Percentiles rank a stretch among this genome's conserved stretches.
Conservation (phyloP, 2,113 vertebrate species). For the Mandrillus leucophaeus region DNA sequence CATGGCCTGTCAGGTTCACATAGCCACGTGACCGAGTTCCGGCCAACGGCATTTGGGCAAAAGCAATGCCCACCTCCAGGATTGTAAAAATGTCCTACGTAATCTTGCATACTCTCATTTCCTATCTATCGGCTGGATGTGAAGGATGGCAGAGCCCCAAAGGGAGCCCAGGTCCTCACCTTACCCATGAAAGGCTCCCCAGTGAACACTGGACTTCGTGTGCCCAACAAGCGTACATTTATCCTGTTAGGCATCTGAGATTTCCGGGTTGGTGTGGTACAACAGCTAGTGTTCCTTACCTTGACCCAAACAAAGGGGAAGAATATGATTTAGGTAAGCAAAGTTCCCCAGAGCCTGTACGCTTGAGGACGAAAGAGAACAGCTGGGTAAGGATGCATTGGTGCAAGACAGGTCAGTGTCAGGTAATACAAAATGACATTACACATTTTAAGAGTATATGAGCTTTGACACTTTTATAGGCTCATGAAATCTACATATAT, state of each 20-base stretch:
- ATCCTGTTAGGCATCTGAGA: background rate
- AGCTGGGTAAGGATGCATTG: background rate
- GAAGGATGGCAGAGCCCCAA: background rate
- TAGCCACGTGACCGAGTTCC: background rate
- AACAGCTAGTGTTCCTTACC: background rate
- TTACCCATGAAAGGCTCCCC: background rate
- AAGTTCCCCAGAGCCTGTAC: background rate
- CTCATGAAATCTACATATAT: background rate
- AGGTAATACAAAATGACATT: background rate
- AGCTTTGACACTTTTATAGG: background rate
- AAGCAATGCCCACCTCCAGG: background rate
- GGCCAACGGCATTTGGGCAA: background rate
- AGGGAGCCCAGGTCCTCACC: background rate
- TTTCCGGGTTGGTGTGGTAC: no score
- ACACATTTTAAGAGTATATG: background rate
- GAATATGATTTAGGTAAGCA: background rate
- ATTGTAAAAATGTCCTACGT: accelerated
- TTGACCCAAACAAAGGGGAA: no score
- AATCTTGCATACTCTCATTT: background rate
- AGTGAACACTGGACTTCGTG: background rate
- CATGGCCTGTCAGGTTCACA: background rate
- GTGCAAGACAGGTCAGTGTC: background rate
- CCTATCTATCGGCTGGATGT: no score
- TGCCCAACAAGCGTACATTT: background rate
- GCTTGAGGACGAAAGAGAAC: accelerated